These are phyloP conservation scores for Brachyptera risi DNA, from an alignment of 2,888 invertebrate species.

Conservation along the genomic window DNA sequence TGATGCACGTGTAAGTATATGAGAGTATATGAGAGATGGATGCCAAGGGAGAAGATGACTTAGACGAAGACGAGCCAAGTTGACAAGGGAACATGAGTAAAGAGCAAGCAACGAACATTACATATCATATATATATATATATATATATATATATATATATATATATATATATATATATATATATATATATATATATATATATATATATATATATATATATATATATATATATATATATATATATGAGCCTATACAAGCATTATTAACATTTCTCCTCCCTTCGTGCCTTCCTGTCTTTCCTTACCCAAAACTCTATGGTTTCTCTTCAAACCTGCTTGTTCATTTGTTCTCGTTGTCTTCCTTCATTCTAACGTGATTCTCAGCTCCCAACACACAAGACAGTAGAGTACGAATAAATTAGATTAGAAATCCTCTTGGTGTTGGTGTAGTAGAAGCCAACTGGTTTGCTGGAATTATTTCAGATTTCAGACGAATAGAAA, in stretches of 20 bases:
- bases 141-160: no score
- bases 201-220: no score
- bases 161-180: no score
- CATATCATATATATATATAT: no score
- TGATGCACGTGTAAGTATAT: no score
- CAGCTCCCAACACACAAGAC: constrained; percentile 10
- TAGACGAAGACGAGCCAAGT: no score
- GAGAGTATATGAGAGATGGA: no score
- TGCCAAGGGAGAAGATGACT: no score
- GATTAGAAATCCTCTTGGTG: constrained; percentile 14
- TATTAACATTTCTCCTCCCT: constrained; percentile 8
- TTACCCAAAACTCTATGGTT: background rate
- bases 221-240: no score
- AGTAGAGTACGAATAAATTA: constrained; percentile 16
- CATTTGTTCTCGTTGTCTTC: constrained; percentile 14
- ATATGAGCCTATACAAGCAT: background rate
- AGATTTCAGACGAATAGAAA: constrained; percentile 9
- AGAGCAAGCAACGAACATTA: no score
- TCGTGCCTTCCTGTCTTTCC: constrained; percentile 1
- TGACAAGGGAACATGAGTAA: no score
- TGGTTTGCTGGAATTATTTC: constrained; percentile 10
- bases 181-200: no score
- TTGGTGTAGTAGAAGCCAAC: constrained; percentile 2
- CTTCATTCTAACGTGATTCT: constrained; percentile 4
- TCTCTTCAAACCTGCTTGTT: background rate